phyloP scores from a whole-genome alignment of 2,113 vertebrate species.

The Smithornis capensis region DNA sequence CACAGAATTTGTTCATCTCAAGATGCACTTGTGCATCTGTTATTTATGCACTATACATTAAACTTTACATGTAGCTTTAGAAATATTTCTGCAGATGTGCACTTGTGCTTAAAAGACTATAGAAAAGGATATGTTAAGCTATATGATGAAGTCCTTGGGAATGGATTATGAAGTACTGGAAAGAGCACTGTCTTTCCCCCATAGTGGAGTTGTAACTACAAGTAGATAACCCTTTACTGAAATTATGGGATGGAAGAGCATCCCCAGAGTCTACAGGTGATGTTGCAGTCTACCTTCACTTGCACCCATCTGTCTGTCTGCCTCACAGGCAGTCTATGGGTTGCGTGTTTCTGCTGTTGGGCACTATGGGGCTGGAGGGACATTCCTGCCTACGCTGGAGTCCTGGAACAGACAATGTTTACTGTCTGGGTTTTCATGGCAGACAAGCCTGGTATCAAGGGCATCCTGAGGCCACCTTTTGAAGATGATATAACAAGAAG shows the following conservation, averaged over 20 bases:
- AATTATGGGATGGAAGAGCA: background rate
- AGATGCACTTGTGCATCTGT: constrained; percentile 69
- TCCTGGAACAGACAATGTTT: background rate
- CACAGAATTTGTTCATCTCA: constrained; percentile 68
- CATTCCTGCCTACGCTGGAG: background rate
- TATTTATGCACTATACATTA: constrained; percentile 69
- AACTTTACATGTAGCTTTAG: constrained; percentile 70
- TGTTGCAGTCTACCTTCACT: background rate
- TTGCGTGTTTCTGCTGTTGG: background rate
- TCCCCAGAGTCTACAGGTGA: background rate
- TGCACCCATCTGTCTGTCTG: rapidly evolving
- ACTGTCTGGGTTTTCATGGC: background rate
- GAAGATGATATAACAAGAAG: constrained; percentile 14
- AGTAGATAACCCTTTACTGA: background rate
- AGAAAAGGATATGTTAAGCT: constrained; percentile 60
- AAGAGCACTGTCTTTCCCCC: background rate
- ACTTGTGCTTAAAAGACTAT: constrained; percentile 65
- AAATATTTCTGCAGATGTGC: constrained; percentile 70
- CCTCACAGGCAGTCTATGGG: background rate
- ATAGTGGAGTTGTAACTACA: background rate
- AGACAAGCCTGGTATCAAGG: background rate
- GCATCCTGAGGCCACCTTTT: background rate
- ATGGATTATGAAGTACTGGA: constrained; percentile 1
- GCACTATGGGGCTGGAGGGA: rapidly evolving
- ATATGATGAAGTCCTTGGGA: constrained; percentile 21